phyloP scores from a whole-genome alignment of 2,113 vertebrate genomes.

The Chaetops frenatus region DNA sequence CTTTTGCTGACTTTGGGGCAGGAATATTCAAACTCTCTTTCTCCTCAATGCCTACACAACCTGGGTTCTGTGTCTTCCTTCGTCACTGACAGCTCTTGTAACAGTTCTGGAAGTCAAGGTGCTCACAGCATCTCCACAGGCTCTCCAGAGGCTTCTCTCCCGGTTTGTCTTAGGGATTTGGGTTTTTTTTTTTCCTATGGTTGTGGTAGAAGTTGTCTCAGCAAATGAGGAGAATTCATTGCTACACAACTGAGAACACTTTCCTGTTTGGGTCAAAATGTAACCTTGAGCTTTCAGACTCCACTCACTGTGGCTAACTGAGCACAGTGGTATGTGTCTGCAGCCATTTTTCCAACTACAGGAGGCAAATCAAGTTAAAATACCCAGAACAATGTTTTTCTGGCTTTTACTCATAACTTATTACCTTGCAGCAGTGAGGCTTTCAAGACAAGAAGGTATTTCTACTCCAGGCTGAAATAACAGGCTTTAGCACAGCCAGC shows the following conservation, averaged over 20 bases:
- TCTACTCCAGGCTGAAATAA: neutral
- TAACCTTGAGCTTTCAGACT: neutral
- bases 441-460: neutral
- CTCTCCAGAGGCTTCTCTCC: neutral
- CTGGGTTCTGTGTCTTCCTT: neutral
- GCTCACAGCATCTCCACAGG: neutral
- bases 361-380: neutral
- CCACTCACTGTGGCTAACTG: neutral
- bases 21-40: neutral
- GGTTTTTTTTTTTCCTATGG: neutral
- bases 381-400: neutral
- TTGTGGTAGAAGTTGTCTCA: neutral
- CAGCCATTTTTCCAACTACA: neutral
- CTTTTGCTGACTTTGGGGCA: neutral
- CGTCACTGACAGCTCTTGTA: accelerated
- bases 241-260: neutral
- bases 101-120: neutral
- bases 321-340: neutral
- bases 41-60: neutral
- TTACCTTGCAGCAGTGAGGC: neutral
- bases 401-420: neutral
- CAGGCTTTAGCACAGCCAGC: neutral
- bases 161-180: neutral
- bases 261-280: neutral
- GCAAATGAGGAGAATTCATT: neutral